phyloP scores from a whole-genome alignment of 1,140 invertebrate genomes.

The Apocrypta bakeri region DNA sequence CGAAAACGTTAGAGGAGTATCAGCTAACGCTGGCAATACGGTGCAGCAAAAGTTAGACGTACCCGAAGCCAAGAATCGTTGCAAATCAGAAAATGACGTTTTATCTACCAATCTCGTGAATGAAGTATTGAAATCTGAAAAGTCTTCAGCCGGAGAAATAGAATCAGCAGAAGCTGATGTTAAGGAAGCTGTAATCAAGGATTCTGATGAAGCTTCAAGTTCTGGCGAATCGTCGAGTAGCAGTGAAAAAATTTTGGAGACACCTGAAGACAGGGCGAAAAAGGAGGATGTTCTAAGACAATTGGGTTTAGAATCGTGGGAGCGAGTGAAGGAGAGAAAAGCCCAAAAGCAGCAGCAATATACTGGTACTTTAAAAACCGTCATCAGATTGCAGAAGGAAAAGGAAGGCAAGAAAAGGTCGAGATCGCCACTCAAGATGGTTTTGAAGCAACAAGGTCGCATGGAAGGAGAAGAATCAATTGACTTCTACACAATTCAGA shows the following conservation, averaged over 20 bases:
- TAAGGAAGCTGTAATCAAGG: slow-evolving; percentile 70
- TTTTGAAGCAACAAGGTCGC: slow-evolving; percentile 83
- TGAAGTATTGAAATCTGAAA: slow-evolving; percentile 24
- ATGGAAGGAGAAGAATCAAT: slow-evolving; percentile 77
- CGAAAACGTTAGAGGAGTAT: slow-evolving; percentile 59
- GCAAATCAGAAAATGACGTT: slow-evolving; percentile 71
- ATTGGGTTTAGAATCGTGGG: slow-evolving; percentile 69
- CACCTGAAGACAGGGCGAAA: slow-evolving; percentile 75
- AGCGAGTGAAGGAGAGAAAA: slow-evolving; percentile 68
- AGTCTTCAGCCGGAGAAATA: not conserved
- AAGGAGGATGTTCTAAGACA: slow-evolving; percentile 73
- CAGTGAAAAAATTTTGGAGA: slow-evolving; percentile 66
- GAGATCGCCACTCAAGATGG: slow-evolving; percentile 84
- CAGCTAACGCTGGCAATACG: slow-evolving; percentile 48
- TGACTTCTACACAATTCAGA: slow-evolving; percentile 84
- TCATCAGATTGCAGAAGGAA: slow-evolving; percentile 81
- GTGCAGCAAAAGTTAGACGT: slow-evolving; percentile 33
- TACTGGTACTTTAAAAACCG: slow-evolving; percentile 85
- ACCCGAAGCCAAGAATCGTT: slow-evolving; percentile 56
- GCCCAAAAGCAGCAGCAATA: slow-evolving; percentile 74
- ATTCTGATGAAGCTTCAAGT: slow-evolving; percentile 70
- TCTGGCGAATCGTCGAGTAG: slow-evolving; percentile 72
- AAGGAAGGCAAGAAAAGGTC: slow-evolving; percentile 77
- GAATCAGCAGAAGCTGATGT: not conserved
- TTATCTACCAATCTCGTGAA: slow-evolving; percentile 19